Evolutionary conservation across 2,113 vertebrate species (phyloP).

Genomic region (Xyliphius kryptos): DNA sequence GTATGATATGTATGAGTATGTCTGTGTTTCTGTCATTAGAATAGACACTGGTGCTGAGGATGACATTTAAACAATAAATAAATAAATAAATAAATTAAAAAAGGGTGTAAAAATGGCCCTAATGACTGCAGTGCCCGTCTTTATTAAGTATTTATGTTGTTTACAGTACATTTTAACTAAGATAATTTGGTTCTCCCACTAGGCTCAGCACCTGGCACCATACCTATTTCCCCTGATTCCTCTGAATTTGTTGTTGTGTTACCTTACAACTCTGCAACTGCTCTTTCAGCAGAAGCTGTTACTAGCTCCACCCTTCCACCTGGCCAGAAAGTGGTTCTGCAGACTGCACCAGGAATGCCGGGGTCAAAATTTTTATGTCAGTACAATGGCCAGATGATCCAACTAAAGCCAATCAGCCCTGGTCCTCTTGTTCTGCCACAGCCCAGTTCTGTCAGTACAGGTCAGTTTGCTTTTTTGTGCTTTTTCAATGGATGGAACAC

Average conservation of each 20-base stretch:
- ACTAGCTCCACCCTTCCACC: slow-evolving; percentile 8
- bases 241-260: neutral
- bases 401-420: slow-evolving; percentile 22
- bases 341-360: slow-evolving; percentile 17
- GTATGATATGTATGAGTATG: no score
- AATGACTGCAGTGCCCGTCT: no score
- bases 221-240: neutral
- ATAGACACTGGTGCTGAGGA: no score
- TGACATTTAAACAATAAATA: no score
- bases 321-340: slow-evolving; percentile 34
- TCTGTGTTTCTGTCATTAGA: no score
- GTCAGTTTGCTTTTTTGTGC: neutral
- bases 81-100: no score
- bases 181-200: no score
- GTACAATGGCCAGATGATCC: slow-evolving; percentile 34
- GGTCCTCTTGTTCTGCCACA: neutral
- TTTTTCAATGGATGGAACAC: no score
- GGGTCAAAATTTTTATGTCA: slow-evolving; percentile 29
- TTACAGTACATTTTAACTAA: no score
- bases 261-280: neutral
- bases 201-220: no score
- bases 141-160: no score
- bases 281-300: neutral
- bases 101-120: no score
- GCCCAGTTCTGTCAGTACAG: neutral